A percentile compares a stretch with the other conserved stretches of the same genome.
phyloP scores from a whole-genome alignment of 2,113 vertebrate genomes.

The Tonatia bakeri region DNA sequence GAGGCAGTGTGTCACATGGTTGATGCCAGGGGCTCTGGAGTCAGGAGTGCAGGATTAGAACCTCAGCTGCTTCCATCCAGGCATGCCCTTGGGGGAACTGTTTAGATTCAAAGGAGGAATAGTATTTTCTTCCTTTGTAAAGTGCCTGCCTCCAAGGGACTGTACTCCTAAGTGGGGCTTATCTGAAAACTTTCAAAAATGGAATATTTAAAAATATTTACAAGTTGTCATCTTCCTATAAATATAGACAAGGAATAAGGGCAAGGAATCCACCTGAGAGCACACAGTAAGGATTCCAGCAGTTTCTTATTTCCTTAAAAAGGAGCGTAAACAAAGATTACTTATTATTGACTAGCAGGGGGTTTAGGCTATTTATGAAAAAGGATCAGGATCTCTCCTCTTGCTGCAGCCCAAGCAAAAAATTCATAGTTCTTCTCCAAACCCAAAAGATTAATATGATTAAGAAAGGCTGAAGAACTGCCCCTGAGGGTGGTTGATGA shows the following conservation, averaged over 20 bases:
- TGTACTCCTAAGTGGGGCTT: neutral
- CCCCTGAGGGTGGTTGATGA: neutral
- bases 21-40: neutral
- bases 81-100: neutral
- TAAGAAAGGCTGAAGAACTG: neutral
- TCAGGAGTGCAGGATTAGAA: neutral
- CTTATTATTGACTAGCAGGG: neutral
- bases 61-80: neutral
- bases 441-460: neutral
- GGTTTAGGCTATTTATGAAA: constrained; percentile 39
- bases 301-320: constrained; percentile 40
- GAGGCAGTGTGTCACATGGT: neutral
- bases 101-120: neutral
- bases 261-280: neutral
- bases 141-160: neutral
- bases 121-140: neutral
- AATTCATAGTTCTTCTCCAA: neutral
- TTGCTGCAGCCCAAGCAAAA: neutral
- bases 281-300: neutral
- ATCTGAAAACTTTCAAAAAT: neutral
- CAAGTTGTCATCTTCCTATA: neutral
- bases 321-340: constrained; percentile 24
- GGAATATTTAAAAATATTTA: constrained; percentile 33
- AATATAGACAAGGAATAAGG: neutral
- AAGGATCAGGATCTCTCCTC: neutral